These are phyloP conservation scores for Bradypodion ventrale DNA, from an alignment of 2,797 vertebrate species.

Conservation along the genomic window DNA sequence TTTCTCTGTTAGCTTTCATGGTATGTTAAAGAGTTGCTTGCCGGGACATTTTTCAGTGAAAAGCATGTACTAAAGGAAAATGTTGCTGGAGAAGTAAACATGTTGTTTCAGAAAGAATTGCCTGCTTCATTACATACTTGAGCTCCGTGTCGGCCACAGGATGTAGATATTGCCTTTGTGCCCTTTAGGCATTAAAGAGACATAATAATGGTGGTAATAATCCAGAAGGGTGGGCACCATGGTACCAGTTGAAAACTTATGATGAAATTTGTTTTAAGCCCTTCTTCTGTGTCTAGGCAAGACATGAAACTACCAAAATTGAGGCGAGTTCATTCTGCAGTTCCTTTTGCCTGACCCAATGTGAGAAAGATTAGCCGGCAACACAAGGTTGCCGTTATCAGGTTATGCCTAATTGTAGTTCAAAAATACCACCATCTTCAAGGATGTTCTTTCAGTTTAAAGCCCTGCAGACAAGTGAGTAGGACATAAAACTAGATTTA, in stretches of 20 bases:
- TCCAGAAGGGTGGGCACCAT: not conserved
- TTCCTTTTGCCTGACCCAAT: no score
- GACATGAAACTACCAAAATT: no score
- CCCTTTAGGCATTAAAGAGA: not conserved
- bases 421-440: no score
- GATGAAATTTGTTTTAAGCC: not conserved
- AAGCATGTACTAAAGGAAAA: constrained; percentile 25
- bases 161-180: not conserved
- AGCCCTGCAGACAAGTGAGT: not conserved
- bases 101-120: not conserved
- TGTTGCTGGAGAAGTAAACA: constrained; percentile 17
- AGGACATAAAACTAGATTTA: not conserved
- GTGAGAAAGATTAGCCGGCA: no score
- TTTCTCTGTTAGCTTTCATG: constrained; percentile 24
- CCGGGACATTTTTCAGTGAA: constrained; percentile 24
- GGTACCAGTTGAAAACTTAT: not conserved
- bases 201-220: not conserved
- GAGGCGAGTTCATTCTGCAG: no score
- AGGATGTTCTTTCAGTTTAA: no score
- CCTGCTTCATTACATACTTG: not conserved
- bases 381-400: no score
- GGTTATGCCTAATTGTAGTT: no score
- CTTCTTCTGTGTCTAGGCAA: no score
- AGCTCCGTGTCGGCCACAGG: not conserved
- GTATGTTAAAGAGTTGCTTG: constrained; percentile 47